phyloP scores from a whole-genome alignment of 2,888 invertebrate genomes.

The Pristionchus exspectatus region DNA sequence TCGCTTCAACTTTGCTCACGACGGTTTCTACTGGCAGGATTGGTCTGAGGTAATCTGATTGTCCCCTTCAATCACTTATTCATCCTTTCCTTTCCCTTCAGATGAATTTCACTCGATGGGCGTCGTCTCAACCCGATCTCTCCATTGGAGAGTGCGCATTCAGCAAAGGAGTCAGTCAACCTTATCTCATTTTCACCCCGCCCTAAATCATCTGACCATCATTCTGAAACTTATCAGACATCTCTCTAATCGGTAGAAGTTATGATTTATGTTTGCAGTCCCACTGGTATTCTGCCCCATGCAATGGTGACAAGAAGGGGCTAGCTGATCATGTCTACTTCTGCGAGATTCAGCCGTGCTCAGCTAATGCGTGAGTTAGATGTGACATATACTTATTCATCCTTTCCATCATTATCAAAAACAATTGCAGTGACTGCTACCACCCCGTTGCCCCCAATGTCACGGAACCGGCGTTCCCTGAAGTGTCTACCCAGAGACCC shows the following conservation, averaged over 20 bases:
- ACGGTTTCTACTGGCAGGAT: slow-evolving; percentile 30
- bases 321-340: slow-evolving; percentile 19
- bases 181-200: neutral
- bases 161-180: slow-evolving; percentile 32
- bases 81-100: neutral
- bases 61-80: neutral
- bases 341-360: slow-evolving; percentile 40
- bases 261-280: neutral
- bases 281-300: slow-evolving; percentile 3
- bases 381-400: too few species aligned
- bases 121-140: slow-evolving; percentile 31
- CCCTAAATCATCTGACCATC: neutral
- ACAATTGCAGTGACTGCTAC: slow-evolving; percentile 18
- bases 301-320: slow-evolving; percentile 32
- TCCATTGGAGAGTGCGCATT: slow-evolving; percentile 22
- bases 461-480: neutral
- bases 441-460: neutral
- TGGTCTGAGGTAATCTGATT: slow-evolving; percentile 4
- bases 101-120: slow-evolving; percentile 6
- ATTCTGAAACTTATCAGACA: neutral
- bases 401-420: neutral
- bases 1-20: neutral
- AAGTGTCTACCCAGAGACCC: neutral
- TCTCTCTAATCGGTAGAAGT: neutral
- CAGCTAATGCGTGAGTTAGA: neutral